Base-by-base conservation (phyloP, 2,113 vertebrate species). In the Quiscalus mexicanus region DNA sequence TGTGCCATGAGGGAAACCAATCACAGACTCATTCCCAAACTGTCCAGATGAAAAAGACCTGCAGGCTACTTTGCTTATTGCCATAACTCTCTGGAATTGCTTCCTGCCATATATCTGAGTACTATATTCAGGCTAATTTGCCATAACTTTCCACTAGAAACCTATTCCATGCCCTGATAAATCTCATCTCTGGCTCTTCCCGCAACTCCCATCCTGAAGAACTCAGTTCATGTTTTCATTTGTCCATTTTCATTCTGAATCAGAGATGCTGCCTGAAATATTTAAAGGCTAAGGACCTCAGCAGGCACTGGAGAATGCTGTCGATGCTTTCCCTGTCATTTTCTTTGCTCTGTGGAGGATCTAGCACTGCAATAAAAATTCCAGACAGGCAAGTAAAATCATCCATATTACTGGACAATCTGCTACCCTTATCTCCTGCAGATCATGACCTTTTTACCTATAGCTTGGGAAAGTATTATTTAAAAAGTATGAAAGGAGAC, bases 1-100 rank as follows among this genome's bases (percentile, higher is more conserved):
- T 85, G 50, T 18, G 5, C 64, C 28, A 25, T 37, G 80, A 83
- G 70, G 83, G 78, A 94, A 96, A 93, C 68, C 92, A 86, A 91
- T 94, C 96, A 94, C 37, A 87, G 85, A 33, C 88, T 97, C 87
- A 96, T 97, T 97, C 95, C 83, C 77, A 84, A 90, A 89, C 79
- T 92, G 92, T 79, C 91, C 58, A 68, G 92, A 92, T 92, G 95
- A 97, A 93, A 96, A 96, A 95, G 90, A 58, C 83, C 52, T 62
- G 25, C 21, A 78, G 56, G 47, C 23, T 93, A 89, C 75, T 96
- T 96, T 90, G 69, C 88, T 92, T 96, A 81, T 90, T 88, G 82
- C 90, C 64, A 58, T 96, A 95, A 84, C 22, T 95, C 89, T 94
- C 62, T 3, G 11, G 89, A 96, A 96, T 95, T 91, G 41, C 78